Conservation (phyloP, 2,113 vertebrate genomes). For the Carettochelys insculpta region DNA sequence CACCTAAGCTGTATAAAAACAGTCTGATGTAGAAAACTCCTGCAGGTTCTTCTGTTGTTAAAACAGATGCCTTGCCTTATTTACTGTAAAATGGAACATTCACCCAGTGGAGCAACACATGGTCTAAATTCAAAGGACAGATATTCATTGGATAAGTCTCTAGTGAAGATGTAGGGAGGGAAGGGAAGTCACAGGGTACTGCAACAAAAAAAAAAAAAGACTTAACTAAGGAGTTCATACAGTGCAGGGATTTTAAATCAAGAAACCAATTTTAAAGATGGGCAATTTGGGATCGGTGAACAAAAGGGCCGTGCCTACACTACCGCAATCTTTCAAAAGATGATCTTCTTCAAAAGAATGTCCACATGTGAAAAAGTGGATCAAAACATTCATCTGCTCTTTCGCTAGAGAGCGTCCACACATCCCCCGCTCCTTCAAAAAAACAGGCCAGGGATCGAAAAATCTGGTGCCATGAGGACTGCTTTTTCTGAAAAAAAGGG, state of each 20-base stretch:
- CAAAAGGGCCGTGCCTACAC: too few relatives aligned
- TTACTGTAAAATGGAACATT: slow-evolving; percentile 59
- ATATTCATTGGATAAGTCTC: slow-evolving; percentile 31
- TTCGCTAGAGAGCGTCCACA: too few relatives aligned
- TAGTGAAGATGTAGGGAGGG: background rate
- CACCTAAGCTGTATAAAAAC: slow-evolving; percentile 35
- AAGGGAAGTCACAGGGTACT: background rate
- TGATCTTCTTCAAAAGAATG: too few relatives aligned
- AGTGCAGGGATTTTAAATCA: background rate
- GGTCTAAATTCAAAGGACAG: slow-evolving; percentile 54
- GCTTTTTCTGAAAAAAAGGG: too few relatives aligned
- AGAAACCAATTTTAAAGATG: background rate
- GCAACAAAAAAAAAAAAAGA: background rate
- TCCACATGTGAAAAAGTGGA: too few relatives aligned
- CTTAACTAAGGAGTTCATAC: background rate
- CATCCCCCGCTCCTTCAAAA: too few relatives aligned
- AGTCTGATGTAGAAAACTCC: slow-evolving; percentile 13
- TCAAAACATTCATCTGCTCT: too few relatives aligned
- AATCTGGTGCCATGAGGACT: too few relatives aligned
- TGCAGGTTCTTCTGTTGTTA: slow-evolving; percentile 47
- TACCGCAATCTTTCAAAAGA: too few relatives aligned
- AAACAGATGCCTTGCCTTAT: slow-evolving; percentile 60
- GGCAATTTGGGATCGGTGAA: background rate
- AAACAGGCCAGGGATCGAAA: too few relatives aligned
- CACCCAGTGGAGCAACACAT: slow-evolving; percentile 37